phyloP scores from a whole-genome alignment of 2,888 invertebrate genomes.

The Andrena minutula region DNA sequence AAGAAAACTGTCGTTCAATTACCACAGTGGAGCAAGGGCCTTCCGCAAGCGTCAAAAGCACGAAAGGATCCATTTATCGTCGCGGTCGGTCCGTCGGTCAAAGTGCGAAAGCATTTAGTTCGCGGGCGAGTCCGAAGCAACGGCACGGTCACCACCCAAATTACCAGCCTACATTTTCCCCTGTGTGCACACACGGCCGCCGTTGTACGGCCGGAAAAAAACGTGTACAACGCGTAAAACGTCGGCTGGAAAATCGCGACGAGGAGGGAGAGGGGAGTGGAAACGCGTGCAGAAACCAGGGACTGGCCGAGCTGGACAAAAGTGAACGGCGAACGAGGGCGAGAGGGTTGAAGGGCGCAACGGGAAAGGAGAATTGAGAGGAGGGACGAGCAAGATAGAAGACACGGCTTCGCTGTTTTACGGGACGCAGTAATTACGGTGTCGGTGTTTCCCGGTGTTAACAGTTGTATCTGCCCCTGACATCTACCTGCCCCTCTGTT shows the following conservation, averaged over 20 bases:
- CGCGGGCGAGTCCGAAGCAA: constrained; percentile 8
- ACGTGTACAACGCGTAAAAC: constrained; percentile 31
- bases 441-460: constrained; percentile 73
- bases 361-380: background rate
- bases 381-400: constrained; percentile 24
- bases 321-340: constrained; percentile 7
- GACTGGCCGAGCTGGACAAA: background rate
- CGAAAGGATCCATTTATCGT: constrained; percentile 21
- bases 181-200: background rate
- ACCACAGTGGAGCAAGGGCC: background rate
- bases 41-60: background rate
- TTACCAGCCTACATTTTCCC: constrained; percentile 28
- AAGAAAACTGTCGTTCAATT: background rate
- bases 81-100: constrained; percentile 6
- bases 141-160: constrained; percentile 14
- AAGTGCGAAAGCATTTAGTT: constrained; percentile 40
- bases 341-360: background rate
- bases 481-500: constrained; percentile 64
- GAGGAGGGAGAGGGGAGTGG: background rate
- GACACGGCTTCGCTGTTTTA: constrained; percentile 63
- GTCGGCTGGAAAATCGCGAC: constrained; percentile 31
- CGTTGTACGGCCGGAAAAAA: background rate
- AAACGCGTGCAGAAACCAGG: background rate
- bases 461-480: constrained; percentile 76
- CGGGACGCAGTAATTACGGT: constrained; percentile 76